Base-by-base conservation (phyloP, 2,888 invertebrate species). In the Drosophila niveifrons region DNA sequence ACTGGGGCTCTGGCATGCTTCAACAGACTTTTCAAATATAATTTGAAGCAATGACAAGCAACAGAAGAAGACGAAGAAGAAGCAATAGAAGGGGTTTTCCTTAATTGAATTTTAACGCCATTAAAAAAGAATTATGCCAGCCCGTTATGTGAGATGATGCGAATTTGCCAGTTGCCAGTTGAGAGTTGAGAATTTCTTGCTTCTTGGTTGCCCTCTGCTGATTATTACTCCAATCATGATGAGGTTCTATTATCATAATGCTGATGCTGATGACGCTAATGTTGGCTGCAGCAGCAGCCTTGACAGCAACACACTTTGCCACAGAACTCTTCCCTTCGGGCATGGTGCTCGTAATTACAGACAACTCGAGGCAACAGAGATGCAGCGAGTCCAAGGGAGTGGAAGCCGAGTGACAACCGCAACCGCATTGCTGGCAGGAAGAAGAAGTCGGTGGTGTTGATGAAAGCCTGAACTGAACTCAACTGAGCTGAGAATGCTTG, bases 61-160 rank as follows among this genome's bases (percentile, higher is more conserved):
- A 4, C 15, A 36, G 39, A 70, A 78, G 29, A 15, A 15, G 31
- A 3, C 44, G 31, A 0, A 3, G 36, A 11, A 39, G 39, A 10
- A 2, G 59, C 23, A 44, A 28, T 3, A 53, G 47, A 56, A 85
- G 77, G 88, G 82, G 82, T 70, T 74, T 71, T 71, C 47, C 66
- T 52, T 85, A 85, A 85, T 88, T 88, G 81, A 85, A 85, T 85
- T 83, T 81, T 80, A 65, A 81, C 75, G 81, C 81, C 80, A 88
- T 85, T 88, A 88, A 78, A 84, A 82, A 80, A 77, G 67, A 88
- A 81, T 76, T 80, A 76, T 73, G 69, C 63, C 69, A 69, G 66
- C 59, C 43, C 46, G 66, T 63, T 71, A 50, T 66, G 53, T 48
- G 47, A 62, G 67, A 50, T 57, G 72, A 61, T 50, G 41, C 51